Evolutionary conservation across 2,113 vertebrate genomes (phyloP).

Genomic region (Laterallus jamaicensis): DNA sequence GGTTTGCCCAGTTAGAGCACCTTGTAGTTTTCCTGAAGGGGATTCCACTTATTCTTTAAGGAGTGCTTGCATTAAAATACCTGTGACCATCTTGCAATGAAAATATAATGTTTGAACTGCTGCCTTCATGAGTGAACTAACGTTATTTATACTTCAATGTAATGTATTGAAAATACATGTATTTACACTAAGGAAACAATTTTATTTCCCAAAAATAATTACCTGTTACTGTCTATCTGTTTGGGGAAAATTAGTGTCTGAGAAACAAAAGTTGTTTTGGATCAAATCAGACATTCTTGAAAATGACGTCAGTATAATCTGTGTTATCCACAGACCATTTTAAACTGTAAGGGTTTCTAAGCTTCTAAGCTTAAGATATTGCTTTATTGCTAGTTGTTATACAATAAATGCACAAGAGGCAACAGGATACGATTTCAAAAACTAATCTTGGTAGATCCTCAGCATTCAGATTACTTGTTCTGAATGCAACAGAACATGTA

Average conservation of each 20-base stretch:
- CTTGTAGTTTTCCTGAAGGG: neutral
- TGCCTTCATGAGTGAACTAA: neutral
- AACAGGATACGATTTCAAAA: slow-evolving; percentile 32
- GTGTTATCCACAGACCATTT: slow-evolving; percentile 4
- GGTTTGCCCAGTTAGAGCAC: neutral
- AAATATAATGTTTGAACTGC: neutral
- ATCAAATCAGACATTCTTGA: slow-evolving; percentile 25
- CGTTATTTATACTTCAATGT: neutral
- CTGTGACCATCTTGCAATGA: neutral
- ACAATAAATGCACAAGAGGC: slow-evolving; percentile 19
- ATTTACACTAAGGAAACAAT: neutral
- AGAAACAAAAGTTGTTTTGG: slow-evolving; percentile 18
- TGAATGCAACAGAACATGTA: neutral
- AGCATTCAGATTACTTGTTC: slow-evolving; percentile 44
- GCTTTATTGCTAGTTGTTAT: slow-evolving; percentile 54
- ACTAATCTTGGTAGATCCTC: slow-evolving; percentile 18
- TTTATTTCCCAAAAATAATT: neutral
- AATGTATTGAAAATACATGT: neutral
- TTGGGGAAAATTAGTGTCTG: slow-evolving; percentile 8
- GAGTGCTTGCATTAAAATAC: neutral
- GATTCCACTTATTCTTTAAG: neutral
- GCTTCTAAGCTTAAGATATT: slow-evolving; percentile 21
- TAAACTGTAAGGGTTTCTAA: slow-evolving; percentile 35
- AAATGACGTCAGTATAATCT: slow-evolving; percentile 49
- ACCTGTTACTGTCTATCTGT: neutral